Percentiles rank a stretch among this genome's conserved stretches.
phyloP scores from a whole-genome alignment of 2,888 invertebrate genomes.

The Drosophila antonietae region DNA sequence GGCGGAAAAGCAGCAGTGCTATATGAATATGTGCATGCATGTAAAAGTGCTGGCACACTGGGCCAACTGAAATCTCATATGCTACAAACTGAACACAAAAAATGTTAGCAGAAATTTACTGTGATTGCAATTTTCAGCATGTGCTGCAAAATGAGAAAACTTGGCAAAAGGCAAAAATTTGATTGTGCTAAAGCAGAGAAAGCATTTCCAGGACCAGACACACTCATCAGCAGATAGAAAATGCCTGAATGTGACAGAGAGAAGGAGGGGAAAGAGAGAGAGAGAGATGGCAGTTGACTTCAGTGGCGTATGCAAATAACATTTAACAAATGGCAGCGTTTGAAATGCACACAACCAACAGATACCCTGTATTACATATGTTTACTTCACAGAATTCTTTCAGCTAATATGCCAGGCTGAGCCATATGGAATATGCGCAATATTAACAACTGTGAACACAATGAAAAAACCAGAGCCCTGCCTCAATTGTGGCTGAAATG shows the following conservation, averaged over 20 bases:
- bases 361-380: conserved; percentile 8
- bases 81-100: conserved; percentile 13
- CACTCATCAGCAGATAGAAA: not conserved
- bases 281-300: not conserved
- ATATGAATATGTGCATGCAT: not conserved
- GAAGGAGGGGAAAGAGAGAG: not conserved
- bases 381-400: not conserved
- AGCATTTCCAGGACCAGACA: not conserved
- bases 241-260: not conserved
- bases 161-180: conserved; percentile 37
- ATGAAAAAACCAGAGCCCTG: conserved; percentile 1
- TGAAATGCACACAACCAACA: not conserved
- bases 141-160: conserved; percentile 23
- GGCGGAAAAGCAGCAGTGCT: not conserved
- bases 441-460: conserved; percentile 21
- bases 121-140: conserved; percentile 20
- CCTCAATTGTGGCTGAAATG: conserved; percentile 21
- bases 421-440: not conserved
- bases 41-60: not conserved
- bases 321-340: conserved; percentile 15
- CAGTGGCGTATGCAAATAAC: conserved; percentile 33
- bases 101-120: conserved; percentile 2
- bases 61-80: not conserved
- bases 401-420: not conserved
- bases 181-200: conserved; percentile 36